phyloP scores from a whole-genome alignment of 2,888 invertebrate species.

The Ditula angustiorana region DNA sequence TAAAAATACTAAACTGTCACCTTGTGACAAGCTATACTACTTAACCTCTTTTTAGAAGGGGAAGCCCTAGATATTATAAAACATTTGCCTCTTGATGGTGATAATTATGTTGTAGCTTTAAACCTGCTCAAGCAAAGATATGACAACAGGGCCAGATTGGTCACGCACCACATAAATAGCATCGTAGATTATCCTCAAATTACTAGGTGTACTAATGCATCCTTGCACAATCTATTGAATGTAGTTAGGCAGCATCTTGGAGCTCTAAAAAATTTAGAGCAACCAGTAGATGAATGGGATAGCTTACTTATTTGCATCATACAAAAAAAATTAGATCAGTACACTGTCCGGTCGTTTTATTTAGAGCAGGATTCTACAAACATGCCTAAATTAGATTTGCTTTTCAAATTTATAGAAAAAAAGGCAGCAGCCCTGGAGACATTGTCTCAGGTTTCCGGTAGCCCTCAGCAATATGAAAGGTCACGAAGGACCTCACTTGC shows the following conservation, averaged over 20 bases:
- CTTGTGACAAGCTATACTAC: conserved; percentile 1
- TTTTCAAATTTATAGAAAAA: conserved; percentile 3
- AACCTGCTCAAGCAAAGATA: neutral
- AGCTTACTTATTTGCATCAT: conserved; percentile 1
- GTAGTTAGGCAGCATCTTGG: conserved; percentile 12
- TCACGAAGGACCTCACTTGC: neutral
- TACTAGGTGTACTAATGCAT: neutral
- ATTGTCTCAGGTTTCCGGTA: neutral
- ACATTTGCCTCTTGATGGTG: neutral
- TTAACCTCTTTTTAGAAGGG: neutral
- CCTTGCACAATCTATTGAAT: neutral
- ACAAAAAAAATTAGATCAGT: neutral
- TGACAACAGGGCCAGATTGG: neutral
- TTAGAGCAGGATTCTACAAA: neutral
- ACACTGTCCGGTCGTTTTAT: neutral
- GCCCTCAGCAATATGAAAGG: neutral
- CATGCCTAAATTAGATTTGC: neutral
- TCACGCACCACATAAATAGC: neutral
- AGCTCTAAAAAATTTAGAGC: conserved; percentile 2
- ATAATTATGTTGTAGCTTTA: neutral
- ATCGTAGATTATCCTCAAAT: neutral
- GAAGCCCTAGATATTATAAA: conserved; percentile 1
- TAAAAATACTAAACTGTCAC: neutral
- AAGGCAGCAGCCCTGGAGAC: neutral
- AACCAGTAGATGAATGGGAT: conserved; percentile 1